Base-by-base conservation (phyloP, 2,888 invertebrate species). In the Helobdella robusta region DNA sequence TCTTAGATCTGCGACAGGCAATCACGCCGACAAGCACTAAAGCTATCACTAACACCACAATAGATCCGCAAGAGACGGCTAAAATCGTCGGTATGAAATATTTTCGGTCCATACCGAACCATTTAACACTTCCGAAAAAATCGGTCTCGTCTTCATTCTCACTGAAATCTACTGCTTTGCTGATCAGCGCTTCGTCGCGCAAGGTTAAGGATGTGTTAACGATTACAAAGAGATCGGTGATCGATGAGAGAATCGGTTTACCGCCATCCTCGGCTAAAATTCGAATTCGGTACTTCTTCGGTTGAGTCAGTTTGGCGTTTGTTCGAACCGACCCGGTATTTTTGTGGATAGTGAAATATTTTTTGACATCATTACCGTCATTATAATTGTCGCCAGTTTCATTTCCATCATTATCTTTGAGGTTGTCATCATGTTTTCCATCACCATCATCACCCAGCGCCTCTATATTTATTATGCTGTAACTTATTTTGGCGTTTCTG, bases 251-350 rank as follows among this genome's bases (percentile, higher is more conserved):
- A 28, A 30, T 20, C n/a, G 62, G 62, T 28, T 15, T 50, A 1
- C 62, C 62, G 5, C 28, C 28, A 50, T 62, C 62, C 32, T 62
- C 62, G 25, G 62, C 62, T 50, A 62, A 44, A 25, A 62, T 2
- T 3, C 15, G 28, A 30, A 62, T 15, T 28, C 35, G 15, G 50
- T 50, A 62, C 1, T 30, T 46, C 34, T 34, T 50, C 34, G n/a
- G n/a, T n/a, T n/a, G n/a, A n/a, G n/a, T n/a, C n/a, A n/a, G n/a
- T n/a, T n/a, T n/a, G n/a, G n/a, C n/a, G n/a, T n/a, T n/a, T n/a
- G n/a, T n/a, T n/a, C n/a, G n/a, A n/a, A n/a, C n/a, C n/a, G n/a
- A n/a, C n/a, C n/a, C n/a, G n/a, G n/a, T n/a, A n/a, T n/a, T n/a
- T n/a, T n/a, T 30, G 2, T 28, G 23, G 15, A 62, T 8, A 1